Evolutionary conservation across 2,888 invertebrate species (phyloP).

Genomic region (Dermolepida albohirtum): DNA sequence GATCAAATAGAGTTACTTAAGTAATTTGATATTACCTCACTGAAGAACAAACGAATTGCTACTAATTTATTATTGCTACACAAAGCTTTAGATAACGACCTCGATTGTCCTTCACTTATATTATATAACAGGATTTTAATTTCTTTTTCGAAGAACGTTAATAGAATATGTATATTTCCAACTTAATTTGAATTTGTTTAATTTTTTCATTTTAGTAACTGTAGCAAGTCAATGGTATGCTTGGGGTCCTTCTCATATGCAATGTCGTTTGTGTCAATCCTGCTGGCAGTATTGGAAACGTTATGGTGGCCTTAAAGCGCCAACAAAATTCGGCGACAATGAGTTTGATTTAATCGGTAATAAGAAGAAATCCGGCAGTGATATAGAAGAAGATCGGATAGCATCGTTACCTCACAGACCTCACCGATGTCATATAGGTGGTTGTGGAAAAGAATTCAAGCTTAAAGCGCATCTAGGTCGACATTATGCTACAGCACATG

Average conservation of each 20-base stretch:
- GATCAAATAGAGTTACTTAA: too few relatives aligned
- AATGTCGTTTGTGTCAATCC: constrained; percentile 90
- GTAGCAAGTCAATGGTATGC: constrained; percentile 93
- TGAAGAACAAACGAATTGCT: too few relatives aligned
- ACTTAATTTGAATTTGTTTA: too few relatives aligned
- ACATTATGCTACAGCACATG: constrained; percentile 94
- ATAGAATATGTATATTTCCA: too few relatives aligned
- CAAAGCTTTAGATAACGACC: too few relatives aligned
- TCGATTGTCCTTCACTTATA: too few relatives aligned
- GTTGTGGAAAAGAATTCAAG: constrained; percentile 96
- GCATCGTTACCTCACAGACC: constrained; percentile 76
- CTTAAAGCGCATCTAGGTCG: constrained; percentile 93
- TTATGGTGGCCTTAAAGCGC: constrained; percentile 93
- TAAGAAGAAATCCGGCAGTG: constrained; percentile 65
- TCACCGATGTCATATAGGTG: constrained; percentile 89
- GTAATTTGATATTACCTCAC: too few relatives aligned
- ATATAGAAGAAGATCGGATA: constrained; percentile 68
- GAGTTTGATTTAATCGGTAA: constrained; percentile 66
- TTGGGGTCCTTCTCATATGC: constrained; percentile 94
- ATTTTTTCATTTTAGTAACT: constrained; percentile 67
- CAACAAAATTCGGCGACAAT: constrained; percentile 69
- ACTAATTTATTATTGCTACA: too few relatives aligned
- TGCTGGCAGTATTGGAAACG: constrained; percentile 99
- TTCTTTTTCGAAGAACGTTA: too few relatives aligned
- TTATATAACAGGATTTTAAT: too few relatives aligned